Evolutionary conservation across 92 coral and sea anemone species (phyloP), one percentile per base, ranked within the genome.

Genomic region (Phenganax stokvisi): DNA sequence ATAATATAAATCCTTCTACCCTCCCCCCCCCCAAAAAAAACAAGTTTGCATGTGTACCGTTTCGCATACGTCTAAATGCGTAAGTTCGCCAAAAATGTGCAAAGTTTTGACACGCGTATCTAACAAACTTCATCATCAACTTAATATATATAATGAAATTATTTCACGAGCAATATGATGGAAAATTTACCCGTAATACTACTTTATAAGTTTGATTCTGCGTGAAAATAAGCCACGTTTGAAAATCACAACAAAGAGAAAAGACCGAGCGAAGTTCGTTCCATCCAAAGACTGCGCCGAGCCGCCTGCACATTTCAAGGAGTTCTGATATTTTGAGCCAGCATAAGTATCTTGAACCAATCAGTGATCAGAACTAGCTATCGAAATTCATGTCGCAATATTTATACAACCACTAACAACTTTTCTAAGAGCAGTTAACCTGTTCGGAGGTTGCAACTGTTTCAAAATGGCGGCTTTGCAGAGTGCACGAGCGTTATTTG

Each of bases 381-480:
- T 20, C 25, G 25, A 20, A 20, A 20, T 20, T 20, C 25, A 20
- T 20, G 25, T 20, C 25, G 25, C 25, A 20, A 20, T 20, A 20
- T 20, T 20, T 20, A 20, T 20, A 20, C 25, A 20, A 20, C 25
- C 25, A 20, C 25, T 20, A 20, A 20, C 25, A 20, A 20, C 25
- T 20, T 20, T 20, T 31, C 79, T 12, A 54, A 61, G 58, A 17
- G 76, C 86, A 89, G 88, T 6, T 47, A 16, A 73, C 16, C 29
- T 6, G 13, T 69, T n/a, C 55, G 12, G 53, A 4, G 55, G 55
- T 12, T 15, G 31, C 12, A 30, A 59, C n/a, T 30, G n/a, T 7
- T 15, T 16, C 74, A 85, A 62, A 9, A 88, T 88, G 91, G 87
- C 87, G 77, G 63, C 79, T 56, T 84, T 84, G 60, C 80, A 73